Evolutionary conservation across 2,888 invertebrate species (phyloP).

Genomic region (Omphaloscelis lunosa): DNA sequence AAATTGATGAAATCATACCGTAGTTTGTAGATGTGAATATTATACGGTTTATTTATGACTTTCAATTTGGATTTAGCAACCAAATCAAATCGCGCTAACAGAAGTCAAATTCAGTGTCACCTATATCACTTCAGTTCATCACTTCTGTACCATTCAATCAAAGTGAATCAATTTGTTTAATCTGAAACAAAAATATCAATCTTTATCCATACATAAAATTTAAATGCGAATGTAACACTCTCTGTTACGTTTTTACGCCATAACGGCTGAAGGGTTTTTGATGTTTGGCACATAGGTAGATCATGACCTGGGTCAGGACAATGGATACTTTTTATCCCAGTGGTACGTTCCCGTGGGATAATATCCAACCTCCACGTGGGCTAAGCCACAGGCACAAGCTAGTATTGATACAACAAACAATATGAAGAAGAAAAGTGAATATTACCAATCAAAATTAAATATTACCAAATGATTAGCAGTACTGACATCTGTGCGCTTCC

Average conservation of each 20-base stretch:
- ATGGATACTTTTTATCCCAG: background rate
- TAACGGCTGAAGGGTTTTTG: background rate
- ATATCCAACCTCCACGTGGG: background rate
- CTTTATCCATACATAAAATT: background rate
- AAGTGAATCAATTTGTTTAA: background rate
- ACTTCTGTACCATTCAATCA: background rate
- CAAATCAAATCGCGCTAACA: background rate
- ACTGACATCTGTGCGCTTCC: background rate
- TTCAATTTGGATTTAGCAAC: background rate
- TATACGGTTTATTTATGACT: background rate
- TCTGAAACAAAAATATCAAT: background rate
- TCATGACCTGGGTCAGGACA: background rate
- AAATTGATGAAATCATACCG: background rate
- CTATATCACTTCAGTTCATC: background rate
- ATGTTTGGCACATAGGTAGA: background rate
- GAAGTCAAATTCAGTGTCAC: background rate
- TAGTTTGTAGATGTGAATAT: background rate
- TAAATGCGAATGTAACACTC: background rate
- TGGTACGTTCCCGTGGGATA: background rate
- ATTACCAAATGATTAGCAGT: slow-evolving; percentile 13
- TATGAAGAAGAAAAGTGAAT: background rate
- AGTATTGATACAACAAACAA: background rate
- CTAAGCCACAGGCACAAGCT: background rate
- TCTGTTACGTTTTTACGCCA: background rate
- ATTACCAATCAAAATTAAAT: background rate